Evolutionary conservation across 2,888 invertebrate species (phyloP).

Genomic region (Metalampra italica): DNA sequence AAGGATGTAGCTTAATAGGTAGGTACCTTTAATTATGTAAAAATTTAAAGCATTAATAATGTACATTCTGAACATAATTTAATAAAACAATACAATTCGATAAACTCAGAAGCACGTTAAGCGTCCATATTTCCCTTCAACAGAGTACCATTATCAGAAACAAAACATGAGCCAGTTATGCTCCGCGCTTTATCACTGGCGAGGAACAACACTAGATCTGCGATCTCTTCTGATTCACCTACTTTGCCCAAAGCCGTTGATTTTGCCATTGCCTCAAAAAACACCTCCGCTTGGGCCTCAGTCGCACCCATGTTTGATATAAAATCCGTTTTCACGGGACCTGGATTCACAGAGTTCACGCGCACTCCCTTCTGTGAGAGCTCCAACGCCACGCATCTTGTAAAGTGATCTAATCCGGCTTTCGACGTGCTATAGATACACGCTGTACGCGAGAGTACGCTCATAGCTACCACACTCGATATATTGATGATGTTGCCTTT

Average conservation of each 20-base stretch:
- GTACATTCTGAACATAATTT: too few relatives aligned
- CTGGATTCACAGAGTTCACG: slow-evolving; percentile 81
- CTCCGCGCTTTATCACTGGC: slow-evolving; percentile 15
- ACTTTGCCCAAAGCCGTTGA: slow-evolving; percentile 12
- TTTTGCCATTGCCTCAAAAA: slow-evolving; percentile 7
- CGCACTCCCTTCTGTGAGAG: slow-evolving; percentile 14
- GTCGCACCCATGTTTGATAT: slow-evolving; percentile 61
- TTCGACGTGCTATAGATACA: slow-evolving; percentile 13
- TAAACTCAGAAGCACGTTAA: too few relatives aligned
- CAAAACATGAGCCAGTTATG: slow-evolving; percentile 13
- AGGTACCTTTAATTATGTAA: too few relatives aligned
- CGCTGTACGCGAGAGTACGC: background rate
- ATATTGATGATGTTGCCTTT: slow-evolving; percentile 23
- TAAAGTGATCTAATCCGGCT: slow-evolving; percentile 17
- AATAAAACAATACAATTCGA: too few relatives aligned
- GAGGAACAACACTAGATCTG: slow-evolving; percentile 12
- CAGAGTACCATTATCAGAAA: slow-evolving; percentile 13
- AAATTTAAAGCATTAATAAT: too few relatives aligned
- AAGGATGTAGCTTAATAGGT: too few relatives aligned
- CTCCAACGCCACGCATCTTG: slow-evolving; percentile 15
- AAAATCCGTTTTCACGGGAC: slow-evolving; percentile 18
- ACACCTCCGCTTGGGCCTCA: slow-evolving; percentile 63
- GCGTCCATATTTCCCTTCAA: background rate
- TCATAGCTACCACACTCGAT: slow-evolving; percentile 13
- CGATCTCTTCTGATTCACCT: slow-evolving; percentile 23